These are phyloP conservation scores for Phymastichus coffea DNA, from an alignment of 1,140 invertebrate species.

Conservation along the genomic window DNA sequence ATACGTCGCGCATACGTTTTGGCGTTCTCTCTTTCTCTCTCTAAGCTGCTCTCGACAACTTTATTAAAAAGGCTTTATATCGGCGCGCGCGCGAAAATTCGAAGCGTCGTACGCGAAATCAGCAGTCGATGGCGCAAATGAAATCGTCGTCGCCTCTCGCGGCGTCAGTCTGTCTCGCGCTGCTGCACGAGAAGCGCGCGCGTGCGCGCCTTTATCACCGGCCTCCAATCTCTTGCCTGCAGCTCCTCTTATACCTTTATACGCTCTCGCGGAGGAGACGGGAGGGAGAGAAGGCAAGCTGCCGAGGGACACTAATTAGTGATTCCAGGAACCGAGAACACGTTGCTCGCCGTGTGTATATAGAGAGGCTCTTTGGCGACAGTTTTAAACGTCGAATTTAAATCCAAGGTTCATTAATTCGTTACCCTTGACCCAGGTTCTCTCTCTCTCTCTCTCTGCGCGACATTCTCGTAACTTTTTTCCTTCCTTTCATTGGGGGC, in stretches of 20 bases:
- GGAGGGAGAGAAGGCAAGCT: neutral
- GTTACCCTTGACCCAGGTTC: constrained; percentile 29
- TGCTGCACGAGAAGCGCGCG: neutral
- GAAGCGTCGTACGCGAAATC: too few relatives aligned
- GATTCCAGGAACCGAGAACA: constrained; percentile 42
- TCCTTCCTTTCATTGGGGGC: neutral
- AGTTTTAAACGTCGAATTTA: constrained; percentile 32
- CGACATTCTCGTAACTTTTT: neutral
- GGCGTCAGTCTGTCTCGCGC: constrained; percentile 25
- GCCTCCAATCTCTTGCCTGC: neutral
- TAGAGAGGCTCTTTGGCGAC: too few relatives aligned
- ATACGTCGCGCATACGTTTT: too few relatives aligned
- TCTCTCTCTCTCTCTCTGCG: neutral
- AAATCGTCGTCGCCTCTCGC: neutral
- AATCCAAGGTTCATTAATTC: constrained; percentile 31
- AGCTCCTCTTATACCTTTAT: neutral
- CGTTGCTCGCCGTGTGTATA: constrained; percentile 27
- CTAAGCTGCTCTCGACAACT: too few relatives aligned
- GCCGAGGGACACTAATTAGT: constrained; percentile 43
- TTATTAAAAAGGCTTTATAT: too few relatives aligned
- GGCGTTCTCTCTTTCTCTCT: too few relatives aligned
- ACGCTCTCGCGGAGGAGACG: neutral
- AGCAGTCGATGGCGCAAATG: neutral
- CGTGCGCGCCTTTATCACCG: neutral
- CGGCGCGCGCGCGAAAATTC: too few relatives aligned